These are phyloP conservation scores for Biston betularia DNA, from an alignment of 2,888 invertebrate species.

Conservation along the genomic window DNA sequence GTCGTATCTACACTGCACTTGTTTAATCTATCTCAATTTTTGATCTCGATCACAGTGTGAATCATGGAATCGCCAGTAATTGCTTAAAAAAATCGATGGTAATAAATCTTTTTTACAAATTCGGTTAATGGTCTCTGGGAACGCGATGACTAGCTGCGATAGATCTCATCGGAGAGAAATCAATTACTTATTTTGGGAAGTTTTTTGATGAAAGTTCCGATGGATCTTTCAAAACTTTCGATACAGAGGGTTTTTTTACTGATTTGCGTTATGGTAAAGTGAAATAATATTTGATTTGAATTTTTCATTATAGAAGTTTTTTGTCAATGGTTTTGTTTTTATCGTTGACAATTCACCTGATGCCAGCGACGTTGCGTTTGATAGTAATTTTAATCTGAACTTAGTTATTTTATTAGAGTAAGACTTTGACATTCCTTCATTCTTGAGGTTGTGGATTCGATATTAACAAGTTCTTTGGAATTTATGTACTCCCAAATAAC, in stretches of 20 bases:
- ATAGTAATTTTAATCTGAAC: no score
- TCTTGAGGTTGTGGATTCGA: no score
- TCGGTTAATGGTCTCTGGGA: conserved; percentile 42
- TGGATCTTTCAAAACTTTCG: conserved; percentile 1
- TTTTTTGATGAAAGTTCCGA: conserved; percentile 27
- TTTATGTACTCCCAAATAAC: background rate
- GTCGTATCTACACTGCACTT: conserved; percentile 20
- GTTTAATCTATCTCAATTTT: conserved; percentile 21
- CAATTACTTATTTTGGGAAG: conserved; percentile 28
- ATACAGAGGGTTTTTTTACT: background rate
- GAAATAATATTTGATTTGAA: no score
- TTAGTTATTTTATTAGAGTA: background rate
- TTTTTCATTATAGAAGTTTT: no score
- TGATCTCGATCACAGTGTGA: conserved; percentile 35
- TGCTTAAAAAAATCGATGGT: conserved; percentile 40
- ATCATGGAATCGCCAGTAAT: conserved; percentile 40
- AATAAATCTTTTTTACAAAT: conserved; percentile 40
- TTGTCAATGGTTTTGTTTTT: no score
- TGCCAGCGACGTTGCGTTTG: no score
- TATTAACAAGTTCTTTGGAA: background rate
- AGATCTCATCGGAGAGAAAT: conserved; percentile 36
- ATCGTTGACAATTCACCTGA: no score
- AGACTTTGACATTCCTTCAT: no score
- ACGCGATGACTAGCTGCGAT: conserved; percentile 41
- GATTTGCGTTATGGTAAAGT: background rate